phyloP scores from a whole-genome alignment of 2,888 invertebrate genomes.

The Dicroscelio sp. region DNA sequence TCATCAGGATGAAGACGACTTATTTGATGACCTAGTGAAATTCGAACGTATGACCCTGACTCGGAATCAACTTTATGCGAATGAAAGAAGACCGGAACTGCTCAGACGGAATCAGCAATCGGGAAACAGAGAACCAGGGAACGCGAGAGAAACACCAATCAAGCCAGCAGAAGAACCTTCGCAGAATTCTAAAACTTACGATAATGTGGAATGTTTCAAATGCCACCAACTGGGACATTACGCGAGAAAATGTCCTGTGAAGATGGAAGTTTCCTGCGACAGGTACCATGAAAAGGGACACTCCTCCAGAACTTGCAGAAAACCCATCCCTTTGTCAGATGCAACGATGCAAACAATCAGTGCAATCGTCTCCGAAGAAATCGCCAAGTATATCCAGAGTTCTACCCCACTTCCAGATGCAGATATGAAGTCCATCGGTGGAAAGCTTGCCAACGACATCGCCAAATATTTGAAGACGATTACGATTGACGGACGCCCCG shows the following conservation, averaged over 20 bases:
- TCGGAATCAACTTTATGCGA: too few species aligned
- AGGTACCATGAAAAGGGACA: slow-evolving; percentile 57
- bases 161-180: background rate
- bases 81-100: too few species aligned
- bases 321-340: slow-evolving; percentile 38
- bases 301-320: slow-evolving; percentile 54
- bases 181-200: background rate
- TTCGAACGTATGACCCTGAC: background rate
- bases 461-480: slow-evolving; percentile 28
- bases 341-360: background rate
- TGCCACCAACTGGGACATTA: slow-evolving; percentile 32
- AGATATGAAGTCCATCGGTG: too few species aligned
- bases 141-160: too few species aligned
- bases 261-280: slow-evolving; percentile 21
- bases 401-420: too few species aligned
- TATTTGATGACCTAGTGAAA: slow-evolving; percentile 25
- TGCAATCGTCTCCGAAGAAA: too few species aligned
- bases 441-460: too few species aligned
- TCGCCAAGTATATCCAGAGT: too few species aligned
- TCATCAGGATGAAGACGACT: background rate
- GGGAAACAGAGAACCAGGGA: too few species aligned
- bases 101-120: background rate
- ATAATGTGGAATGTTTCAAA: slow-evolving; percentile 30
- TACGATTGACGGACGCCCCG: background rate
- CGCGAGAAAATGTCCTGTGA: background rate